Evolutionary conservation across 2,797 vertebrate species (phyloP), one percentile per base, ranked within the genome.

Genomic region (Halcyon smyrnensis): DNA sequence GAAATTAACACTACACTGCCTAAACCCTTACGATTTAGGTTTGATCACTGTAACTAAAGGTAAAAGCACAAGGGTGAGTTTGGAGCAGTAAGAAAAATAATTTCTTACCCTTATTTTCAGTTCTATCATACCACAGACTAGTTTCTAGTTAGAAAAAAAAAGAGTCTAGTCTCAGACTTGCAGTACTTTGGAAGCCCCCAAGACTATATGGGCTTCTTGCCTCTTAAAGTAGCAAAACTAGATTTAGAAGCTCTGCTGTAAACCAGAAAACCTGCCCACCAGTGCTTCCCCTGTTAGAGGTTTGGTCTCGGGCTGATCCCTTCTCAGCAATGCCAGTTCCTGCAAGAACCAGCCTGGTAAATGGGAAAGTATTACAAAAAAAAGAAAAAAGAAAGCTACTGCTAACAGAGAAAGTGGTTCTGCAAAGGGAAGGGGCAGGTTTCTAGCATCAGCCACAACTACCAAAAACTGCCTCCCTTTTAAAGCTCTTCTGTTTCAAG

Each of bases 291-390:
- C 23, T 68, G 76, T 48, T 81, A 62, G 1, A 56, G 36, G 32
- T 32, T 75, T 81, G 32, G 64, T 43, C 8, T 86, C 23, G 56
- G 65, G 53, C 74, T 93, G 77, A 84, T 57, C n/a, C 57, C 36
- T 37, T 77, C 83, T 86, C 32, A 84, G 41, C 1, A 81, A 32
- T 20, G 59, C 50, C 90, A 90, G 50, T 36, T 86, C 63, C 41
- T 21, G 3, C 11, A 71, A 41, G 67, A 81, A 88, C 30, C 16
- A 69, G 64, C 13, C 24, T 48, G 85, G 76, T 4, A 76, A 39
- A 89, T 1, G 11, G 15, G 11, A 56, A 54, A 51, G 30, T 19
- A n/a, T 19, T 0, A 2, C 1, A 3, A 10, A 70, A 56, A 17
- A 37, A 37, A 43, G n/a, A 18, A 6, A n/a, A 45, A 20, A 20